Evolutionary conservation across 1,140 invertebrate genomes (phyloP), one percentile per base, ranked within the genome.

Genomic region (Drepana arcuata): DNA sequence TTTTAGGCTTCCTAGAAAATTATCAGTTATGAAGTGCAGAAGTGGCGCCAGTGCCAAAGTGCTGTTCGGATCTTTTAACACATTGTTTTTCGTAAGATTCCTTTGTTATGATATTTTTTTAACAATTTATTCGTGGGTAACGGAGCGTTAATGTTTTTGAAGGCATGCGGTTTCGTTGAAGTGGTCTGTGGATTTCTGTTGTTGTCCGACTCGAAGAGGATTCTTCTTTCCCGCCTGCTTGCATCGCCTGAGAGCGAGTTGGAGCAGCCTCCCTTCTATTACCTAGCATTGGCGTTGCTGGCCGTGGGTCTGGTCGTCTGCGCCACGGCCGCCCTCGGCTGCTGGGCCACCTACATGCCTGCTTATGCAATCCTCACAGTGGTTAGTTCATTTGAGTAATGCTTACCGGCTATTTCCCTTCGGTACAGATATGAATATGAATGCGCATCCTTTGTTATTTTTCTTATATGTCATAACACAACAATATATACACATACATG

Each of bases 311-410:
- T 93, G 21, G 60, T 88, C 11, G 86, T 91, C 16, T 87, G 89
- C 14, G 72, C 88, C 2, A 86, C 87, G 2, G 87, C 89, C 1
- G 84, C 93, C 18, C 64, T 93, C 4, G 92, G 92, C 15, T 93
- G 91, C 55, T 93, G 91, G 90, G 91, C 90, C 1, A 89, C 89
- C 5, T 92, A 91, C 61, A 73, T 91, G 39, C 86, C 90, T 48
- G 91, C 89, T 59, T 90, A 91, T 50, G 88, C 88, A 58, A 84
- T 92, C 26, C 82, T 93, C 10, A 88, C 87, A 37, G 72, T 88
- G 26, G 90, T 91, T 85, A 87, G 86, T 83, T 25, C 25, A 47
- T 46, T 28, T 7, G 25, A 16, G 34, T 30, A 27, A 29, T 34
- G n/a, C n/a, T n/a, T n/a, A n/a, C n/a, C n/a, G n/a, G n/a, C n/a